phyloP scores from a whole-genome alignment of 2,888 invertebrate genomes.

The Saturnia japonica region DNA sequence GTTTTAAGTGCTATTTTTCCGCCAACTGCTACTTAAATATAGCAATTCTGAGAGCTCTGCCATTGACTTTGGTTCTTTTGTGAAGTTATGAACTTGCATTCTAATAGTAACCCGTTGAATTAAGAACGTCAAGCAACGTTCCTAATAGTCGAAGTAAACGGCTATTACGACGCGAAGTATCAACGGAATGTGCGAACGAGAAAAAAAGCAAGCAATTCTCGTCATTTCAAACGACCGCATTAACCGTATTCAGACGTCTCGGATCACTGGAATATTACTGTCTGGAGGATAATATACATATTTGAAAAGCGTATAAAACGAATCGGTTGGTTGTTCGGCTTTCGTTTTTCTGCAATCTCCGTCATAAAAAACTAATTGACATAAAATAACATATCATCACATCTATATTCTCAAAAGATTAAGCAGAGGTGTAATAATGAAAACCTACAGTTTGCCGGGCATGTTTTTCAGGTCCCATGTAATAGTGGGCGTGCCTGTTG shows the following conservation, averaged over 20 bases:
- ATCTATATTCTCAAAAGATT: no score
- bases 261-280: constrained; percentile 8
- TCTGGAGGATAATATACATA: neutral
- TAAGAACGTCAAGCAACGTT: neutral
- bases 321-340: neutral
- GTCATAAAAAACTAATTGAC: no score
- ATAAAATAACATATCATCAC: no score
- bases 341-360: neutral
- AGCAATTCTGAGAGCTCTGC: no score
- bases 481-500: no score
- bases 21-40: no score
- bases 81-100: no score
- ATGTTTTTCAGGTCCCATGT: no score
- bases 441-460: no score
- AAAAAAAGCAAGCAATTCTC: constrained; percentile 6
- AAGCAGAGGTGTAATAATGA: no score
- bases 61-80: no score
- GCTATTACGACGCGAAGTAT: neutral
- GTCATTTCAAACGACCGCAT: constrained; percentile 44
- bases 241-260: constrained; percentile 29
- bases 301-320: constrained; percentile 7
- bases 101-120: neutral
- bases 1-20: no score
- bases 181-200: neutral
- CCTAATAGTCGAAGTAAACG: neutral